Conservation (phyloP, 2,113 vertebrate genomes). For the Typhlomys cinereus region DNA sequence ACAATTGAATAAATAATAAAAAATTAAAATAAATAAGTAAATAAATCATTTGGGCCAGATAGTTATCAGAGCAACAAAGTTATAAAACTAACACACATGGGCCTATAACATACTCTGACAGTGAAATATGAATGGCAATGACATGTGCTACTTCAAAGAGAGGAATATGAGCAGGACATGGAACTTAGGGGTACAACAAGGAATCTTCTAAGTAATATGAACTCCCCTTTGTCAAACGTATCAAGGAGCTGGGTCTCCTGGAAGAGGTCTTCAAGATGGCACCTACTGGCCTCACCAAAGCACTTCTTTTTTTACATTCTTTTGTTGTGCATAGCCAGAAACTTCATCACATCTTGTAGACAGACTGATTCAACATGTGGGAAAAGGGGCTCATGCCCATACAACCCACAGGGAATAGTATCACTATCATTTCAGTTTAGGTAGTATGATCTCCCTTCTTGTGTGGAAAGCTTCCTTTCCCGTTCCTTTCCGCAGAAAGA, state of each 20-base stretch:
- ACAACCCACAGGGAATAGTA: not conserved
- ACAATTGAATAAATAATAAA: no score
- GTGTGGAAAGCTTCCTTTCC: not conserved
- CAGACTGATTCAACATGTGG: not conserved
- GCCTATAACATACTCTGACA: not conserved
- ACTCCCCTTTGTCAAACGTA: not conserved
- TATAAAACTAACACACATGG: no score
- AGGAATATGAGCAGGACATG: not conserved
- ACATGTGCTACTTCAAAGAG: not conserved
- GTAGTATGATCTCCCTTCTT: not conserved
- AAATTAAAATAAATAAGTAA: no score
- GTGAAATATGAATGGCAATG: not conserved
- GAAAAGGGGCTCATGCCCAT: not conserved
- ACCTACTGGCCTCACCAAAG: not conserved
- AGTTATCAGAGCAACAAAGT: no score
- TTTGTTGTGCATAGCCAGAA: not conserved
- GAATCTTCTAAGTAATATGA: not conserved
- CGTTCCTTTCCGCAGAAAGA: not conserved
- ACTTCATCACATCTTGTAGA: not conserved
- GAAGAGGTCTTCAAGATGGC: not conserved
- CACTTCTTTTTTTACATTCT: not conserved
- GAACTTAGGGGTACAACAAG: not conserved
- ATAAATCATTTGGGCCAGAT: no score
- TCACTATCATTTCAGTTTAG: not conserved
- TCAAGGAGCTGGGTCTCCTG: not conserved